A percentile compares a stretch with the other conserved stretches of the same genome.
Conservation (phyloP, 1,140 invertebrate species). For the Macrostomum lignano region DNA sequence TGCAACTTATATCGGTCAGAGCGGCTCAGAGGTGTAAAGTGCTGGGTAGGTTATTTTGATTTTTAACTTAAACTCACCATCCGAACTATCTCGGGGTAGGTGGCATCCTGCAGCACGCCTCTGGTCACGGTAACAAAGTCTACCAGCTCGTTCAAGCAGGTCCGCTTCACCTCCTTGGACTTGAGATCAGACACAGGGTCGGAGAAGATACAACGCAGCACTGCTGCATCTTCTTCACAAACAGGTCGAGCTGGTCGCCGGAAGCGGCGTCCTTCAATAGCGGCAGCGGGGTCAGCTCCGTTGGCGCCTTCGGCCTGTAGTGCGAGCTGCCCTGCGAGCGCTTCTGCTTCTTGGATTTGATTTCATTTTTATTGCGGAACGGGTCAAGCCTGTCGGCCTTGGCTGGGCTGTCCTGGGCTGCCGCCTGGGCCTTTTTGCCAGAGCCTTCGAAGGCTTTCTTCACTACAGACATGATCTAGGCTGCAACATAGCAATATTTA, state of each 20-base stretch:
- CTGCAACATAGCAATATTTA: no score
- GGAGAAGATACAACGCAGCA: conserved; percentile 65
- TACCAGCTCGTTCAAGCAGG: conserved; percentile 22
- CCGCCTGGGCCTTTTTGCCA: no score
- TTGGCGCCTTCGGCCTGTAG: conserved; percentile 26
- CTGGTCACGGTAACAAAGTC: conserved; percentile 19
- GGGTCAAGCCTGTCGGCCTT: conserved; percentile 26
- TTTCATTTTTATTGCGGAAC: conserved; percentile 22
- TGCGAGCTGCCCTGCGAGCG: conserved; percentile 27
- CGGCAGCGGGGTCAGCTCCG: conserved; percentile 23
- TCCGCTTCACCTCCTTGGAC: conserved; percentile 24
- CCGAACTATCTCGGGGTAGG: conserved; percentile 21
- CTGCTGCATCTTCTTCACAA: conserved; percentile 79
- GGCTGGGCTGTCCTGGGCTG: no score
- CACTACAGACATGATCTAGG: no score
- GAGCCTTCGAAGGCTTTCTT: no score
- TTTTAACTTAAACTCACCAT: no score
- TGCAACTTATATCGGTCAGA: no score
- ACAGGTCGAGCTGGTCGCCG: conserved; percentile 59
- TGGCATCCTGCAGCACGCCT: conserved; percentile 14
- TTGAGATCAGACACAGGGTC: conserved; percentile 24
- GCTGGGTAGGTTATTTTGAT: no score
- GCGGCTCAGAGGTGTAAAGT: no score
- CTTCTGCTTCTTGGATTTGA: conserved; percentile 28
- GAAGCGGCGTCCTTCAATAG: conserved; percentile 24